Conservation (phyloP, 2,888 invertebrate species). For the Fragum whitleyi region DNA sequence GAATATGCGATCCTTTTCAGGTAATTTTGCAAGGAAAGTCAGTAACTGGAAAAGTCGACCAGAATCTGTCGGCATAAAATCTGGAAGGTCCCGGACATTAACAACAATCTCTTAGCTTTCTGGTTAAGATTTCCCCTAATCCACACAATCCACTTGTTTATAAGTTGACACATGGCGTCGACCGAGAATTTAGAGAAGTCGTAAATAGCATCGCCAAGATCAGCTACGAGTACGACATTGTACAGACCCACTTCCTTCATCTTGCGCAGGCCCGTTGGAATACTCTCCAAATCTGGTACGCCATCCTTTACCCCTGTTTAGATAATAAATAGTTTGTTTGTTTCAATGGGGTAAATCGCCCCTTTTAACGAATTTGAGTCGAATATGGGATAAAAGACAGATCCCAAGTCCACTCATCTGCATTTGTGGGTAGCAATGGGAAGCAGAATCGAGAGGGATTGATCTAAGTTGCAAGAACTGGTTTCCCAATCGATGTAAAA, state of each 20-base stretch:
- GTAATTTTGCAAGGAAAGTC: constrained; percentile 21
- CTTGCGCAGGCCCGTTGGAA: constrained; percentile 2
- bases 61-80: constrained; percentile 36
- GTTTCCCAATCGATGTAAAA: too few species aligned
- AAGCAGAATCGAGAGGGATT: too few species aligned
- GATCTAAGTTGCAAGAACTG: too few species aligned
- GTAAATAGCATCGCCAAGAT: constrained; percentile 33
- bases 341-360: too few species aligned
- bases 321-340: too few species aligned
- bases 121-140: constrained; percentile 24
- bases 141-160: constrained; percentile 31
- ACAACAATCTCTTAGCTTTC: constrained; percentile 26
- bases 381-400: too few species aligned
- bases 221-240: constrained; percentile 36
- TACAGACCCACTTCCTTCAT: neutral
- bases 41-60: constrained; percentile 35
- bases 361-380: too few species aligned
- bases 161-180: constrained; percentile 21
- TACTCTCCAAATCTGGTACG: constrained; percentile 23
- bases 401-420: too few species aligned
- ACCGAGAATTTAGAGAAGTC: constrained; percentile 28
- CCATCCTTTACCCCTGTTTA: constrained; percentile 8
- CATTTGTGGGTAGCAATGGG: too few species aligned
- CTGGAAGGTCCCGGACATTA: constrained; percentile 44
- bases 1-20: constrained; percentile 2